Base-by-base conservation (phyloP, 2,113 vertebrate species). In the Psilopsiagon aurifrons region DNA sequence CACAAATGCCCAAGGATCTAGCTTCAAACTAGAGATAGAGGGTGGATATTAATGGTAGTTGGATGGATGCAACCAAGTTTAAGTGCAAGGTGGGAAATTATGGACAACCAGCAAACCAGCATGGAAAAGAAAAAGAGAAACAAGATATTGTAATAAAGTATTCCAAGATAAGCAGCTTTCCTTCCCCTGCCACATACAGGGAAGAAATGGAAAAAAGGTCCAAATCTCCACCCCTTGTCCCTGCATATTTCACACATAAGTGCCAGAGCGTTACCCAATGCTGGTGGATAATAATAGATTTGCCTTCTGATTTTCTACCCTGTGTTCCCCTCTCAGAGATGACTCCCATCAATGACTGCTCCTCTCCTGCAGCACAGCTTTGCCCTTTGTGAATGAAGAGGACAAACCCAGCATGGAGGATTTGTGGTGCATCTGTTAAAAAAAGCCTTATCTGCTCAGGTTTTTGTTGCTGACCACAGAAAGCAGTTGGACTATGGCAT, bases 291-390 rank as follows among this genome's bases (percentile, higher is more conserved):
- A 35, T 35, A 59, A n/a, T 4, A 27, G 51, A 17, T 39, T 47
- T 39, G 5, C 14, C 17, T 63, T 16, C 69, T 63, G 51, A 4
- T 81, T 71, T 77, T 77, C 41, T 76, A 25, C 69, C 29, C 57
- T 11, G 7, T 9, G 18, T 57, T 88, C 35, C 37, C 14, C 29
- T 63, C 28, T 41, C 52, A 22, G 57, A 29, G 41, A 10, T 0
- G 9, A 17, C 29, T 63, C 29, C 37, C 25, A 4, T 23, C 1
- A 3, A 16, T 0, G 3, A 17, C 12, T 24, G 28, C 49, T 85
- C 52, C 0, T 1, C 13, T 70, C 10, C 46, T 70, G 10, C n/a
- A 52, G 25, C 0, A 1, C 49, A 9, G 17, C 37, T 92, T 46
- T 80, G 37, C 41, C 73, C n/a, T 90, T 24, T 75, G 37, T 6